Evolutionary conservation across 2,797 vertebrate species (phyloP).

Genomic region (Enteromius argenteus): DNA sequence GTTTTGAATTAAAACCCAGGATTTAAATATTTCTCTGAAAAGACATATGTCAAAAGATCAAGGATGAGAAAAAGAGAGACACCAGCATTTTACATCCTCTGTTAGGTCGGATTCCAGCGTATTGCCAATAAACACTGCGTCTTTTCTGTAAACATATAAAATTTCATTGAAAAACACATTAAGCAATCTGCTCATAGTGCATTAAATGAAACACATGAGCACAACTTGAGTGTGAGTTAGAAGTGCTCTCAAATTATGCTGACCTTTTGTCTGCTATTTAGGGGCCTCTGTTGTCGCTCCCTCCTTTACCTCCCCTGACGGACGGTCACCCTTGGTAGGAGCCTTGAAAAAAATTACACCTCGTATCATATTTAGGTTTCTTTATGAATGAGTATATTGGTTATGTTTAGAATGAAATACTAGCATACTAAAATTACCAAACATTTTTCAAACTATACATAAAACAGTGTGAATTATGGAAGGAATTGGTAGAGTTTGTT

Average conservation of each 20-base stretch:
- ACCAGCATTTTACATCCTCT: constrained; percentile 12
- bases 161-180: neutral
- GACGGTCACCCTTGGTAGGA: constrained; percentile 12
- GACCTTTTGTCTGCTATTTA: constrained; percentile 39
- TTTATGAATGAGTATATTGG: no score
- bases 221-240: neutral
- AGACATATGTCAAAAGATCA: neutral
- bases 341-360: constrained; percentile 22
- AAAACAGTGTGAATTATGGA: neutral
- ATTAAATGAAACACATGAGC: constrained; percentile 3
- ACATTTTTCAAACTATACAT: neutral
- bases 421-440: neutral
- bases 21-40: neutral
- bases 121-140: neutral
- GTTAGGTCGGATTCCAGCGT: neutral
- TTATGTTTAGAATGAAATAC: neutral
- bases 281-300: neutral
- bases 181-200: neutral
- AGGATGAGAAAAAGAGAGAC: neutral
- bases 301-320: constrained; percentile 20
- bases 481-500: neutral
- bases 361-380: neutral
- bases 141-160: constrained; percentile 17
- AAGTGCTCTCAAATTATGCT: constrained; percentile 33
- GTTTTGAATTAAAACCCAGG: neutral